Base-by-base conservation (phyloP, 2,888 invertebrate genomes). In the Lepidocyrtoides sp. region DNA sequence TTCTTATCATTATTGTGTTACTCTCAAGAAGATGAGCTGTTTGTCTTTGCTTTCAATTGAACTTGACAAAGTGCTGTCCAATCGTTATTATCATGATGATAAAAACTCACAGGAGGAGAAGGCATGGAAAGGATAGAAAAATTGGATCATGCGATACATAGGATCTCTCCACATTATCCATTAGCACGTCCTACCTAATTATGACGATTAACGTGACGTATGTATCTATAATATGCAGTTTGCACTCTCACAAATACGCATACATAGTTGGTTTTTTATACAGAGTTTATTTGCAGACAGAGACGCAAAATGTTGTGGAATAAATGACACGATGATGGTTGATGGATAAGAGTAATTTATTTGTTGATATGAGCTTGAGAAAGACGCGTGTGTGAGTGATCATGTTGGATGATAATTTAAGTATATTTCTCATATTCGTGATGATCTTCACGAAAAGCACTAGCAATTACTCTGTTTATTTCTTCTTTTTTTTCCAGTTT, bases 61-160 rank as follows among this genome's bases (percentile, higher is more conserved):
- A 36, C 36, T 44, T 8, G 44, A 14, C 12, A 44, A 2, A 44
- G 1, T 44, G 44, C 4, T 51, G 2, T 2, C 14, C 14, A 54
- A n/a, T 54, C 17, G 54, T n/a, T n/a, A 54, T 23, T 60, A 12
- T 12, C 3, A 60, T 60, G 57, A 60, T 23, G 20, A 12, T 0
- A 60, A 23, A 5, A 60, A 17, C 23, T 60, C n/a, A n/a, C n/a
- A n/a, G n/a, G n/a, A n/a, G n/a, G n/a, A n/a, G 3, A 23, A 17
- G 8, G 23, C 10, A 23, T 60, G 57, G 57, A 60, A 23, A 60
- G 20, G 57, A 60, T 60, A 60, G 20, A n/a, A 23, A 60, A 60
- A 60, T 60, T 60, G 23, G 57, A 60, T 60, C 57, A 60, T 60
- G 57, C 57, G 8, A 60, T 60, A 60, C 23, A 8, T n/a, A n/a